Evolutionary conservation across 2,888 invertebrate species (phyloP), one percentile per base, ranked within the genome.

Genomic region (Hydrotaea cyrtoneurina): DNA sequence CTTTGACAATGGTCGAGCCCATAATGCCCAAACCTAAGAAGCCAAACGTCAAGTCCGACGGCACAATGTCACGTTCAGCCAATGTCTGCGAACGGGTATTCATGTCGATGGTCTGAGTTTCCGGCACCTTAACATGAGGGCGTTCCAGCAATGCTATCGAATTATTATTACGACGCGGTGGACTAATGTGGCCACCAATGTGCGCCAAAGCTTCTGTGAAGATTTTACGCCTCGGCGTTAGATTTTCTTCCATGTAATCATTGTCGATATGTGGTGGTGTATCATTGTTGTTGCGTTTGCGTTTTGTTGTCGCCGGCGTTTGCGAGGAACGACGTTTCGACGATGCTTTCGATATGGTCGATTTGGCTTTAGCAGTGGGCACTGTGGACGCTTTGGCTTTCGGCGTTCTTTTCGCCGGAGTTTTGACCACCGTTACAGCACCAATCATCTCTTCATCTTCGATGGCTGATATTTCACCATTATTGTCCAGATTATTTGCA

Each of bases 11-110:
- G 31, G 98, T 98, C 83, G 96, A 95, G 72, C 98, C 98, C 97
- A 99, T 98, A 90, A 97, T 97, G 79, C 98, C 98, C 43, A 99
- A 94, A 0, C 99, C 99, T 36, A 99, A 95, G 93, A 99, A 98
- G 36, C 99, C 99, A 91, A 99, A 98, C 90, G 96, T 96, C 93
- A 96, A 94, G 86, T 94, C 94, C 23, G 98, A 97, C 0, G 98
- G 96, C 84, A 95, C 95, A 87, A 98, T 97, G 87, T 97, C 96
- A 92, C 97, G 97, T 89, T 96, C 96, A 88, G 96, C 95, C 15
- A 97, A 92, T 0, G 96, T 95, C 87, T 96, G 95, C 0, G 96
- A 95, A 0, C 96, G 94, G 75, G 95, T 95, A 91, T 95, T 95
- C 89, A 97, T 93, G 91, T 97, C 96, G 78, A 97, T 92, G 0